Base-by-base conservation (phyloP, 1,140 invertebrate species). In the Drosophila setifemur region DNA sequence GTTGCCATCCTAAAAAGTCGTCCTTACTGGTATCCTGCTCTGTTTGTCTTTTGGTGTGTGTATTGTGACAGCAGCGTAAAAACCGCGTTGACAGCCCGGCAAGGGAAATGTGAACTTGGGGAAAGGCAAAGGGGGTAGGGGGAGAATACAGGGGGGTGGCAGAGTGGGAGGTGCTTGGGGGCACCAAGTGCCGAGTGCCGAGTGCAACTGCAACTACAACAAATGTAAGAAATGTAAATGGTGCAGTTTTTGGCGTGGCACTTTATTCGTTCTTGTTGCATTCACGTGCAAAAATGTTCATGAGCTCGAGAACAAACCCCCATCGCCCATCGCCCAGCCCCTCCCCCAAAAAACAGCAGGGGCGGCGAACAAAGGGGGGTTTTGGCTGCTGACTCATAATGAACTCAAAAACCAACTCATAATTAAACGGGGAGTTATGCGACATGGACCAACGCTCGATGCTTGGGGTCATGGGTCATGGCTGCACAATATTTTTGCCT, bases 171-270 rank as follows among this genome's bases (percentile, higher is more conserved):
- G 29, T 11, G 33, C 33, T 37, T 8, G 14, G 48, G 23, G 35
- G 25, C 37, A 29, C 49, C 11, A 26, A 29, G 43, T 29, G 26
- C 43, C 14, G 25, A 44, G 42, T 44, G 42, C 23, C n/a, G n/a
- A n/a, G n/a, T n/a, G n/a, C n/a, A n/a, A n/a, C n/a, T 8, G 31
- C 37, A 23, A 29, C 66, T 69, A 71, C 67, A 85, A 70, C 60
- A 73, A 83, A 67, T 85, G 78, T 85, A 85, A 83, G 78, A 83
- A 83, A 83, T 83, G 78, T 85, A 83, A 85, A 83, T 83, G 85
- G 70, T 83, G 58, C 63, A 57, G 78, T 57, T 83, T 64, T 76
- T 68, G 73, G 53, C 71, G 52, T 42, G n/a, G 61, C 78, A 63
- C 72, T 76, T 83, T 72, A 47, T 49, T 55, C 61, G 25, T 68